Evolutionary conservation across 2,113 vertebrate genomes (phyloP).

Genomic region (Salvelinus namaycush): DNA sequence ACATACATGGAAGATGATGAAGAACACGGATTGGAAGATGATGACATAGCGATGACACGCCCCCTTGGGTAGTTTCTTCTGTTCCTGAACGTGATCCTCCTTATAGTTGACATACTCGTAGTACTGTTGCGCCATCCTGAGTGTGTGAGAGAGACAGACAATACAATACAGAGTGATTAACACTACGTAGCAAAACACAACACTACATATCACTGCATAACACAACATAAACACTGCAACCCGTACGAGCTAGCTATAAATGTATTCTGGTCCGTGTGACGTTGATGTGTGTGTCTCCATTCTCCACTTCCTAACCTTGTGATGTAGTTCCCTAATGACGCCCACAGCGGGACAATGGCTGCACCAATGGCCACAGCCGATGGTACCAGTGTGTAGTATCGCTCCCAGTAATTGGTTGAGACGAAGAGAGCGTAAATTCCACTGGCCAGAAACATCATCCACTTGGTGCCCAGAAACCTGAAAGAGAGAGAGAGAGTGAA

Average conservation of each 20-base stretch:
- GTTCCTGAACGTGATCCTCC: conserved; percentile 84
- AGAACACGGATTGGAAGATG: conserved; percentile 88
- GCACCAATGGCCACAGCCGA: conserved; percentile 88
- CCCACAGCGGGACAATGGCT: conserved; percentile 92
- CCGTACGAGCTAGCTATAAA: too few species aligned
- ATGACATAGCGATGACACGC: conserved; percentile 82
- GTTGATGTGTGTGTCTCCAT: background rate
- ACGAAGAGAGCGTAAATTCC: conserved; percentile 95
- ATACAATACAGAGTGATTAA: too few species aligned
- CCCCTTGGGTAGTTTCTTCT: conserved; percentile 75
- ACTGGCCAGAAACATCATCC: conserved; percentile 94
- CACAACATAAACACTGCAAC: background rate
- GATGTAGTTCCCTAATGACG: conserved; percentile 91
- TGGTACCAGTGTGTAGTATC: conserved; percentile 95
- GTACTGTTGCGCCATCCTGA: conserved; percentile 94
- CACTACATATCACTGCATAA: too few species aligned
- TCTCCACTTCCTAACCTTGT: conserved; percentile 68
- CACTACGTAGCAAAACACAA: too few species aligned
- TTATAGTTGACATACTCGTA: conserved; percentile 89
- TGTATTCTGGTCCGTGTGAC: background rate
- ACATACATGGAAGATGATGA: conserved; percentile 86
- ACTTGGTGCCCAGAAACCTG: conserved; percentile 96
- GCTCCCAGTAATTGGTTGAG: conserved; percentile 98
- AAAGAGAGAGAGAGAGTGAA: background rate
- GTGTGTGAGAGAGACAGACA: background rate